phyloP scores from a whole-genome alignment of 2,113 vertebrate genomes.

The Phylloscopus trochilus region DNA sequence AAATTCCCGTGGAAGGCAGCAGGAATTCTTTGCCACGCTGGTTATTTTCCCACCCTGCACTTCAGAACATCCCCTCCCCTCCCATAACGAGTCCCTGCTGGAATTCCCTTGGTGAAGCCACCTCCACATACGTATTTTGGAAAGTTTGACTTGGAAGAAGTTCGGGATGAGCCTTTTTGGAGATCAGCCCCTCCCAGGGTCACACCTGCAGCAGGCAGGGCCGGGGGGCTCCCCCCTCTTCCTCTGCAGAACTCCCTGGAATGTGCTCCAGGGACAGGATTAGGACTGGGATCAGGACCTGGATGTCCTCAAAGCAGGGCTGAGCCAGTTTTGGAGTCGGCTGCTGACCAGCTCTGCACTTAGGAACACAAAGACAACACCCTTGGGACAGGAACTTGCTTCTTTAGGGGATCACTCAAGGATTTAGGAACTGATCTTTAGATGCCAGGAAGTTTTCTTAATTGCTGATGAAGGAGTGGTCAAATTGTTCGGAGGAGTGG shows the following conservation, averaged over 20 bases:
- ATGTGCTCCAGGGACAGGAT: background rate
- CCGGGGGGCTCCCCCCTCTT: background rate
- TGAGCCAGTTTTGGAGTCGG: background rate
- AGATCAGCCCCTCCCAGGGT: background rate
- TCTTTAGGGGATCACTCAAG: background rate
- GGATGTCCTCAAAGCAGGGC: background rate
- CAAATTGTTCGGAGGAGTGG: too few relatives aligned
- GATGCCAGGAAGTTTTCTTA: background rate
- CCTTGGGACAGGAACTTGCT: background rate
- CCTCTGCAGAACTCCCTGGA: background rate
- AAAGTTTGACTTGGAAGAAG: background rate
- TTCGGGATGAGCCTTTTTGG: background rate
- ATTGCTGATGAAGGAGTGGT: background rate
- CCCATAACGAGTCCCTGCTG: background rate
- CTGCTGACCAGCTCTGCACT: background rate
- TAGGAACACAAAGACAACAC: background rate
- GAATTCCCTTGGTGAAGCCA: background rate
- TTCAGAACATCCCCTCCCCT: slow-evolving; percentile 2
- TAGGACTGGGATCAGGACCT: background rate
- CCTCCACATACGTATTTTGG: background rate
- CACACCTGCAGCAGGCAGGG: background rate
- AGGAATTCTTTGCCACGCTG: fast-evolving
- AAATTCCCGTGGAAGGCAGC: background rate
- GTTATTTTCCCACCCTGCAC: background rate
- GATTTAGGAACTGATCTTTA: background rate